Percentiles rank a stretch among this genome's conserved stretches.
Evolutionary conservation across 2,888 invertebrate genomes (phyloP).

Genomic region (Drosophila kambysellisi): DNA sequence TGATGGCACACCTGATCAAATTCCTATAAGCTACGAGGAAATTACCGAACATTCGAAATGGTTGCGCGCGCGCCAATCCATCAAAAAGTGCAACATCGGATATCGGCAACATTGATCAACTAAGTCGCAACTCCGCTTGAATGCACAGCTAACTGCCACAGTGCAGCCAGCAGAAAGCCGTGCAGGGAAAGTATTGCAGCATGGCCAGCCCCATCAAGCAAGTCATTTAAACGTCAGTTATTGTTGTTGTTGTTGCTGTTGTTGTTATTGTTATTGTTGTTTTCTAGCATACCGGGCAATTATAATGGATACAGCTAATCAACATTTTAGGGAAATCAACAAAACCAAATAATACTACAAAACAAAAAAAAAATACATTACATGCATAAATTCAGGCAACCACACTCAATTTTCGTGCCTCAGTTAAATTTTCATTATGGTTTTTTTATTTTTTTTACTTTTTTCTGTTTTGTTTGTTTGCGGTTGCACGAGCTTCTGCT

Average conservation of each 20-base stretch:
- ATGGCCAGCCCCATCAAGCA: constrained; percentile 50
- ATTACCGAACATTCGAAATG: constrained; percentile 50
- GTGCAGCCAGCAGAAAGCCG: constrained; percentile 34
- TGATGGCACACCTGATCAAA: constrained; percentile 68
- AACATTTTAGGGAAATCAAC: constrained; percentile 79
- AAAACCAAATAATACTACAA: constrained; percentile 38
- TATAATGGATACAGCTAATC: constrained; percentile 80
- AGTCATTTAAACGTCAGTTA: constrained; percentile 60
- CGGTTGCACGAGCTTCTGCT: constrained; percentile 66
- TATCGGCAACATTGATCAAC: constrained; percentile 47
- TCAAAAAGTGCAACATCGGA: constrained; percentile 49
- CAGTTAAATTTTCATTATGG: constrained; percentile 76
- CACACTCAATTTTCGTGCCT: constrained; percentile 77
- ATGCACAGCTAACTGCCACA: constrained; percentile 41
- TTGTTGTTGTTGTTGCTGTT: constrained; percentile 22
- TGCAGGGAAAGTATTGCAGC: constrained; percentile 58
- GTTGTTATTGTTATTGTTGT: constrained; percentile 12
- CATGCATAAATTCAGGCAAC: constrained; percentile 41
- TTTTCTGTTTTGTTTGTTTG: constrained; percentile 49
- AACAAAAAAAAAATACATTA: constrained; percentile 26
- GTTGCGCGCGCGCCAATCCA: constrained; percentile 42
- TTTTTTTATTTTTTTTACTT: constrained; percentile 11
- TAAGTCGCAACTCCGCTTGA: constrained; percentile 39
- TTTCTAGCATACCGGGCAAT: constrained; percentile 73
- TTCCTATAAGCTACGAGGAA: constrained; percentile 54